Percentiles rank a stretch among this genome's conserved stretches.
phyloP scores from a whole-genome alignment of 2,113 vertebrate genomes.

The Suncus etruscus region DNA sequence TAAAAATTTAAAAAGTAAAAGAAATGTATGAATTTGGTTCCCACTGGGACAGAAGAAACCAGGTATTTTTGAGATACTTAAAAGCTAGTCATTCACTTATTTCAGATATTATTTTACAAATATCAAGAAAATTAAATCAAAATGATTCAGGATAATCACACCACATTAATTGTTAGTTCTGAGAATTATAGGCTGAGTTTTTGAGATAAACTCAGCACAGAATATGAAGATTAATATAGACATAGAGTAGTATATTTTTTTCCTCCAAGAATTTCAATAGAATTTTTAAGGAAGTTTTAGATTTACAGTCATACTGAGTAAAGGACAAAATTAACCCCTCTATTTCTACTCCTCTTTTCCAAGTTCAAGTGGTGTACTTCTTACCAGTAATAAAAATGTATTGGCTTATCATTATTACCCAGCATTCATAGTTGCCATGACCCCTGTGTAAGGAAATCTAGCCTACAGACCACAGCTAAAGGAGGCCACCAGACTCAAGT shows the following conservation, averaged over 20 bases:
- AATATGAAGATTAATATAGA: background rate
- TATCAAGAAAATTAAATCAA: conserved; percentile 29
- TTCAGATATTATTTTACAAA: conserved; percentile 38
- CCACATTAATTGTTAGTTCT: background rate
- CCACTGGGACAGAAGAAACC: background rate
- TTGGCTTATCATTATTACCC: background rate
- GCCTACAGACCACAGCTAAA: too few relatives aligned
- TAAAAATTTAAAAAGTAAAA: background rate
- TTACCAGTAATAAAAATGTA: background rate
- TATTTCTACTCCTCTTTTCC: background rate
- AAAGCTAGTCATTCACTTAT: background rate
- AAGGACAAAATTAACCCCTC: background rate
- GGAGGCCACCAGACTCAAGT: too few relatives aligned
- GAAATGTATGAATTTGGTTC: background rate
- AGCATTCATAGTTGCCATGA: too few relatives aligned
- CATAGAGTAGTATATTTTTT: background rate
- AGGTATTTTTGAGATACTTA: background rate
- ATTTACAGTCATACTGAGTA: background rate
- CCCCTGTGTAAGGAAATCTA: too few relatives aligned
- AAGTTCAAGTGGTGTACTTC: background rate
- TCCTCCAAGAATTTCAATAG: background rate
- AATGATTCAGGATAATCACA: background rate
- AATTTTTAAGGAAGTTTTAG: background rate
- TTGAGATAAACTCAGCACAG: conserved; percentile 11
- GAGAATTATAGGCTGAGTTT: background rate